Base-by-base conservation (phyloP, 2,113 vertebrate genomes). In the Gopherus flavomarginatus region DNA sequence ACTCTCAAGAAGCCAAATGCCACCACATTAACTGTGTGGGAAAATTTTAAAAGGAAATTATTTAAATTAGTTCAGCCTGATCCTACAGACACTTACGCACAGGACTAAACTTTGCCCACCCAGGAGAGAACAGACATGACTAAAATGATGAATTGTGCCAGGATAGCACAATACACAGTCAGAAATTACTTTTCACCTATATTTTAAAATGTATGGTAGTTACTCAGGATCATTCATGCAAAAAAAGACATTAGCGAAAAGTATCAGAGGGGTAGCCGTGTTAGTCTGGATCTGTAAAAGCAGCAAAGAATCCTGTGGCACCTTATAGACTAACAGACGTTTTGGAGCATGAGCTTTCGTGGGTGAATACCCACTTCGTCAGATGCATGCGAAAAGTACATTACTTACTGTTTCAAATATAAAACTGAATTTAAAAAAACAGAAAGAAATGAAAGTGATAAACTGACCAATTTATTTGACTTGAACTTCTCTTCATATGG, bases 391-490 rank as follows among this genome's bases (percentile, higher is more conserved):
- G 83, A 95, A 95, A 95, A 11, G 78, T 16, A 65, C 62, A 90
- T 69, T 86, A 91, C 87, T 91, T 92, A 81, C 12, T 47, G 75
- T 65, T 9, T 83, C 53, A 93, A 91, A 96, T 97, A 93, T 81
- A 94, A 85, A 65, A 94, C 31, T n/a, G 31, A 91, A 44, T 21
- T 80, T 90, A 72, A 77, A 10, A 57, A 38, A 94, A 97, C 26
- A 27, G 26, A 83, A 38, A 86, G 49, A 94, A 94, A 93, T 78
- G 4, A 35, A 85, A 93, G 81, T 38, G 85, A n/a, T 52, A 85
- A 96, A 92, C 27, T 89, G 89, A 92, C 87, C 89, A 53, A 96
- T 97, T 97, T 97, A 96, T 96, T 97, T 95, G 56, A 96, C 95
- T 97, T 97, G 82, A 92, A 85, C 93, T 87, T 96, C 14, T 11